A percentile compares a stretch with the other conserved stretches of the same genome.
phyloP scores from a whole-genome alignment of 2,797 vertebrate genomes.

The Rhinatrema bivittatum region DNA sequence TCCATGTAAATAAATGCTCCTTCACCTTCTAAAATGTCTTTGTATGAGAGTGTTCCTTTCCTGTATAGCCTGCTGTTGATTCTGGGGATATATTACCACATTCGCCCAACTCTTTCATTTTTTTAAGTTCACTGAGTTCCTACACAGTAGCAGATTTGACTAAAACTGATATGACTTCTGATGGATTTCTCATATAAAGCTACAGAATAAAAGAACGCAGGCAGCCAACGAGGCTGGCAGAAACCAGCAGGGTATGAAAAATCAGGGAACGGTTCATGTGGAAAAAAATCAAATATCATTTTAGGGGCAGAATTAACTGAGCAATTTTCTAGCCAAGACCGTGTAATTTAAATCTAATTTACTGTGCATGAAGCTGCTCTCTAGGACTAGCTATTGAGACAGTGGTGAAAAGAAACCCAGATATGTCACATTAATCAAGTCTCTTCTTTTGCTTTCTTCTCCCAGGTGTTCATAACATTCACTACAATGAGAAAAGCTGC shows the following conservation, averaged over 20 bases:
- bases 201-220: slow-evolving; percentile 13
- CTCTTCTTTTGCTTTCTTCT: slow-evolving; percentile 64
- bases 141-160: neutral
- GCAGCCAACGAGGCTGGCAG: slow-evolving; percentile 16
- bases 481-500: slow-evolving; percentile 16
- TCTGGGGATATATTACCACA: too few species aligned
- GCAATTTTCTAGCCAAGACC: slow-evolving; percentile 50
- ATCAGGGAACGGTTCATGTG: slow-evolving; percentile 17
- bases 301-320: slow-evolving; percentile 24
- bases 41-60: too few species aligned
- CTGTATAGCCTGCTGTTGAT: too few species aligned
- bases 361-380: slow-evolving; percentile 59
- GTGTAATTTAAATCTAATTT: slow-evolving; percentile 78
- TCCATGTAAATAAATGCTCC: too few species aligned
- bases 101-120: too few species aligned
- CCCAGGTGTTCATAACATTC: slow-evolving; percentile 44
- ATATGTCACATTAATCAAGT: slow-evolving; percentile 71
- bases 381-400: slow-evolving; percentile 48
- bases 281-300: slow-evolving; percentile 31
- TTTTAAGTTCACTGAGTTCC: neutral
- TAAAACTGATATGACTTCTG: fast-evolving
- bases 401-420: slow-evolving; percentile 57
- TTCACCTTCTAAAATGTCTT: too few species aligned
- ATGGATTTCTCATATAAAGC: neutral
- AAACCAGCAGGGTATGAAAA: slow-evolving; percentile 31